A percentile compares a stretch with the other conserved stretches of the same genome.
Evolutionary conservation across 2,113 vertebrate species (phyloP).

Genomic region (Phrynocephalus versicolor): DNA sequence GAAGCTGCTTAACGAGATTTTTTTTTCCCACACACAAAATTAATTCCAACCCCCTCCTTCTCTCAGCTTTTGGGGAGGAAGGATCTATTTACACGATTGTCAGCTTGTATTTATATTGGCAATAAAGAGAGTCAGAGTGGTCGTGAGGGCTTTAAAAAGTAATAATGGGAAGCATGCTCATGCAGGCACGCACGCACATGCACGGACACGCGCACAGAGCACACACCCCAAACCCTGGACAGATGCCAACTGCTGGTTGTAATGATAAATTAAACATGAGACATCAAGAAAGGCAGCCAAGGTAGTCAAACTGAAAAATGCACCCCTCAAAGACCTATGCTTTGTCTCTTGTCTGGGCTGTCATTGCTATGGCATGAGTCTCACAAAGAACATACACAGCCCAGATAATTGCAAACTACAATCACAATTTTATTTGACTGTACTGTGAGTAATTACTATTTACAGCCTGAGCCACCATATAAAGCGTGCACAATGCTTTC

Average conservation of each 20-base stretch:
- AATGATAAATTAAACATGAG: slow-evolving; percentile 40
- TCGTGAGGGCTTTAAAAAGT: slow-evolving; percentile 68
- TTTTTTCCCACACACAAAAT: slow-evolving; percentile 78
- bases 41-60: slow-evolving; percentile 70
- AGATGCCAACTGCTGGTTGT: slow-evolving; percentile 12
- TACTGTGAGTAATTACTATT: not conserved
- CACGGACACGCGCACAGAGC: not conserved
- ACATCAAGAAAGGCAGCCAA: slow-evolving; percentile 16
- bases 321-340: not conserved
- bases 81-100: slow-evolving; percentile 68
- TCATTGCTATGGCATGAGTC: not conserved
- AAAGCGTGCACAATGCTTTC: not conserved
- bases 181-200: slow-evolving; percentile 5
- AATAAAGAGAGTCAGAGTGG: slow-evolving; percentile 57
- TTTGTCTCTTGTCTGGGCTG: slow-evolving; percentile 48
- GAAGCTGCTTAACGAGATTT: slow-evolving; percentile 71
- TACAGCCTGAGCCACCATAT: not conserved
- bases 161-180: slow-evolving; percentile 42
- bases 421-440: slow-evolving; percentile 27
- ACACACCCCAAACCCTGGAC: not conserved
- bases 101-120: slow-evolving; percentile 72
- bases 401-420: slow-evolving; percentile 38
- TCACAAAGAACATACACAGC: slow-evolving; percentile 31
- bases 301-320: not conserved
- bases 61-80: slow-evolving; percentile 64